Evolutionary conservation across 2,113 vertebrate species (phyloP).

Genomic region (Glaucomys volans): DNA sequence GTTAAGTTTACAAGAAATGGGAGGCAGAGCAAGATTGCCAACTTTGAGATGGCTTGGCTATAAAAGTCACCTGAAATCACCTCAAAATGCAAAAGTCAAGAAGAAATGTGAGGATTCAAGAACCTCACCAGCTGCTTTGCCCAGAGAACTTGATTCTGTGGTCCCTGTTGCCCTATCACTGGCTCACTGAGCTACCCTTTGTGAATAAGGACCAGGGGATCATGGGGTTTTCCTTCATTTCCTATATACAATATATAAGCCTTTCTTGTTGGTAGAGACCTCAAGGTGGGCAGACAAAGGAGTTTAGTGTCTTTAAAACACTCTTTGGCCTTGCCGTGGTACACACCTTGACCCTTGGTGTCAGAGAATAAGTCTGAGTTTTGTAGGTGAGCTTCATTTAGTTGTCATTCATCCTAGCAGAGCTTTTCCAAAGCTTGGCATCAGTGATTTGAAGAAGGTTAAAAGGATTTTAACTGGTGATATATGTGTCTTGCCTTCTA

Average conservation of each 20-base stretch:
- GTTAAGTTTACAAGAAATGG: neutral
- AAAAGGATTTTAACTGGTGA: neutral
- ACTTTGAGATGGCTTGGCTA: neutral
- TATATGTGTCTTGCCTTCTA: neutral
- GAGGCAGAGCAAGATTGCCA: neutral
- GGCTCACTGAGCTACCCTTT: neutral
- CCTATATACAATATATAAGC: neutral
- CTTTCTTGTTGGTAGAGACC: neutral
- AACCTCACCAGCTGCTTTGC: neutral
- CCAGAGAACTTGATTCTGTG: neutral
- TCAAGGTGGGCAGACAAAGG: neutral
- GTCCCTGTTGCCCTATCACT: too few species aligned
- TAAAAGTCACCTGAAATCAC: neutral
- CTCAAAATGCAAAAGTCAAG: neutral
- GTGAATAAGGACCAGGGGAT: neutral
- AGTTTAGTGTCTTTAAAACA: neutral
- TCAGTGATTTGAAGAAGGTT: neutral
- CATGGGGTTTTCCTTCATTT: too few species aligned
- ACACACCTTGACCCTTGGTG: neutral
- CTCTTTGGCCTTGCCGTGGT: neutral
- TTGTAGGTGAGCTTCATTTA: neutral
- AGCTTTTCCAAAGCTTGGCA: neutral
- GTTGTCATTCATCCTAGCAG: neutral
- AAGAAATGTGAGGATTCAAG: neutral
- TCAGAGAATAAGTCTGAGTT: neutral